phyloP scores from a whole-genome alignment of 2,888 invertebrate genomes.

The Noctua pronuba region DNA sequence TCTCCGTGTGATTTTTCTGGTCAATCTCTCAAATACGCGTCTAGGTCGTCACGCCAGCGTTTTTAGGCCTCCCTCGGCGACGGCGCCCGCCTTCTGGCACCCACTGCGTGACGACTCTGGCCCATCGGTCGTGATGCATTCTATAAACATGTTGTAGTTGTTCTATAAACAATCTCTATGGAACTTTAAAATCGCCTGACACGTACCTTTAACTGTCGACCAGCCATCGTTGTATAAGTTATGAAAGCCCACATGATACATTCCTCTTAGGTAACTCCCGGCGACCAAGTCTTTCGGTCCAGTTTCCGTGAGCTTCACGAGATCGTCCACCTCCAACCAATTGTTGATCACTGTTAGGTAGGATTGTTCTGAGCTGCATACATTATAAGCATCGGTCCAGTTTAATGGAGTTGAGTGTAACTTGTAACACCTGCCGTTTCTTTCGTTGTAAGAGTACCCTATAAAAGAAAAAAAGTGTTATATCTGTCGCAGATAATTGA shows the following conservation, averaged over 20 bases:
- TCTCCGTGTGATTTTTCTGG: no score
- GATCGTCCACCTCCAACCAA: conserved; percentile 18
- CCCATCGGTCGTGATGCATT: no score
- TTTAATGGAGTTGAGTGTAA: conserved; percentile 28
- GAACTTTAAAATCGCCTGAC: not conserved
- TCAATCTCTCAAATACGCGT: no score
- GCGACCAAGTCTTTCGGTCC: not conserved
- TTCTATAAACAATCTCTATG: no score
- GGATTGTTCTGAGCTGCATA: conserved; percentile 38
- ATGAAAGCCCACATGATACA: conserved; percentile 41
- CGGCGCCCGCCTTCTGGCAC: no score
- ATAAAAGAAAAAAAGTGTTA: not conserved
- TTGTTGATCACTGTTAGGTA: conserved; percentile 24
- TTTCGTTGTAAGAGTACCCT: conserved; percentile 17
- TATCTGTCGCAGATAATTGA: not conserved
- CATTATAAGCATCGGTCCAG: conserved; percentile 44
- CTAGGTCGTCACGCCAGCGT: no score
- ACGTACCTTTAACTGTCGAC: conserved; percentile 31
- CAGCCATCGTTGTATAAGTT: conserved; percentile 28
- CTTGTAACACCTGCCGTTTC: conserved; percentile 27
- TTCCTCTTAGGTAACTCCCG: conserved; percentile 33
- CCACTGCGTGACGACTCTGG: no score
- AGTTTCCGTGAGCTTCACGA: conserved; percentile 6
- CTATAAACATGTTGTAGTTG: no score
- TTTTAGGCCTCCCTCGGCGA: no score